A percentile compares a stretch with the other conserved stretches of the same genome.
phyloP scores from a whole-genome alignment of 2,888 invertebrate species.

The Diadegma fenestrale region DNA sequence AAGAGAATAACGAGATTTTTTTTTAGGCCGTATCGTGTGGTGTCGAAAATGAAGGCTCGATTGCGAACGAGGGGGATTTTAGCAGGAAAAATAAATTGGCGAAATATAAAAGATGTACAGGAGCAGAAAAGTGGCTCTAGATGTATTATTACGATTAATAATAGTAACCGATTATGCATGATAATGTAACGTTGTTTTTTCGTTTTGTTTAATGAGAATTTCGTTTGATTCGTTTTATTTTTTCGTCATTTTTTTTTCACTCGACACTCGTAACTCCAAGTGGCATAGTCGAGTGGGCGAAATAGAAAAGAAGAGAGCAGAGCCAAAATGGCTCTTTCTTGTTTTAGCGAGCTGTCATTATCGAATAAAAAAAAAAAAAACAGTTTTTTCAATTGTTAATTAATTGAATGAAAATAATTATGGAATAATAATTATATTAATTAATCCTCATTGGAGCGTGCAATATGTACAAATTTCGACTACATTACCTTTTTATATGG shows the following conservation, averaged over 20 bases:
- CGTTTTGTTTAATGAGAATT: conserved; percentile 65
- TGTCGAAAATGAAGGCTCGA: not conserved
- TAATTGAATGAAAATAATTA: conserved; percentile 66
- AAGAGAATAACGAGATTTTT: conserved; percentile 37
- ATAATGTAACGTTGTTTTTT: conserved; percentile 71
- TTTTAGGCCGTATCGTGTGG: conserved; percentile 50
- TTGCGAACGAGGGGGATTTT: conserved; percentile 3
- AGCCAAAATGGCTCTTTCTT: conserved; percentile 60
- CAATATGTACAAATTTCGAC: conserved; percentile 82
- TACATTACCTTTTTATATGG: conserved; percentile 80
- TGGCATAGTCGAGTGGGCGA: conserved; percentile 67
- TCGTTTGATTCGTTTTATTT: conserved; percentile 56
- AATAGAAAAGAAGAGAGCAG: conserved; percentile 43
- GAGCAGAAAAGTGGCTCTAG: conserved; percentile 74
- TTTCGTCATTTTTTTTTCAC: conserved; percentile 53
- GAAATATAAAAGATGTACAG: conserved; percentile 71
- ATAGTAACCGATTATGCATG: conserved; percentile 74
- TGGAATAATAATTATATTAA: conserved; percentile 75
- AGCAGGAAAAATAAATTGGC: conserved; percentile 61
- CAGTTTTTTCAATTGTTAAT: conserved; percentile 74
- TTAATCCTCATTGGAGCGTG: conserved; percentile 81
- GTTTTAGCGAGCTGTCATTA: conserved; percentile 64
- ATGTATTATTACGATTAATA: conserved; percentile 75
- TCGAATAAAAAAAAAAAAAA: conserved; percentile 55
- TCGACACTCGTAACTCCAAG: conserved; percentile 70